Percentiles rank a stretch among this genome's conserved stretches.
Conservation (phyloP, 2,797 vertebrate genomes). For the Pterois miles region DNA sequence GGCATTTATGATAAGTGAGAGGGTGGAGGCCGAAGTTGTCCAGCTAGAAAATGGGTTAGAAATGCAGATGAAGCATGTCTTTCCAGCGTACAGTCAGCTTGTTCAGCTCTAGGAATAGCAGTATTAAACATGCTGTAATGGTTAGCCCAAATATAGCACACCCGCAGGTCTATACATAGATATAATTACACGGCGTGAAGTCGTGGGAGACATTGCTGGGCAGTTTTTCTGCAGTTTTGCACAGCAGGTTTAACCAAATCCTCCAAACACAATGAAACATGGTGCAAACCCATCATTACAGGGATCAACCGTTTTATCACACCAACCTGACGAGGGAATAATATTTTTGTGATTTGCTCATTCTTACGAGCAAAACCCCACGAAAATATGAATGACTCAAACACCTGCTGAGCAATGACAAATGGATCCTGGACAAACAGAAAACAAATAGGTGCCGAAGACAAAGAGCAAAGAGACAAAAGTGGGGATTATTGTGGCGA, state of each 20-base stretch:
- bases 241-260: constrained; percentile 52
- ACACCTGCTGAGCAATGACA: constrained; percentile 27
- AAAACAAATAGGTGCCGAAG: constrained; percentile 32
- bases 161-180: constrained; percentile 61
- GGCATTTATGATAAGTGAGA: constrained; percentile 21
- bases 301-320: constrained; percentile 46
- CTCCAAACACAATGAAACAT: constrained; percentile 53
- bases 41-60: constrained; percentile 26
- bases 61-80: constrained; percentile 36
- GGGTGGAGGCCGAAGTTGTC: constrained; percentile 20
- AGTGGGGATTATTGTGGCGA: constrained; percentile 14
- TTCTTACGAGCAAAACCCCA: constrained; percentile 41
- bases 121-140: constrained; percentile 21
- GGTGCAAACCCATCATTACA: constrained; percentile 60
- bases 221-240: constrained; percentile 49
- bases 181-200: constrained; percentile 54
- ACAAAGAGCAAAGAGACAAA: constrained; percentile 30
- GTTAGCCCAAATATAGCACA: constrained; percentile 62
- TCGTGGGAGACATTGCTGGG: constrained; percentile 45
- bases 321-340: constrained; percentile 42
- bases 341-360: constrained; percentile 67
- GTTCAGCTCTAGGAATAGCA: constrained; percentile 36
- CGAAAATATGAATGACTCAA: constrained; percentile 60
- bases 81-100: constrained; percentile 28
- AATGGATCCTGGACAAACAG: constrained; percentile 33